Evolutionary conservation across 2,113 vertebrate genomes (phyloP).

Genomic region (Phylloscopus trochiloides): DNA sequence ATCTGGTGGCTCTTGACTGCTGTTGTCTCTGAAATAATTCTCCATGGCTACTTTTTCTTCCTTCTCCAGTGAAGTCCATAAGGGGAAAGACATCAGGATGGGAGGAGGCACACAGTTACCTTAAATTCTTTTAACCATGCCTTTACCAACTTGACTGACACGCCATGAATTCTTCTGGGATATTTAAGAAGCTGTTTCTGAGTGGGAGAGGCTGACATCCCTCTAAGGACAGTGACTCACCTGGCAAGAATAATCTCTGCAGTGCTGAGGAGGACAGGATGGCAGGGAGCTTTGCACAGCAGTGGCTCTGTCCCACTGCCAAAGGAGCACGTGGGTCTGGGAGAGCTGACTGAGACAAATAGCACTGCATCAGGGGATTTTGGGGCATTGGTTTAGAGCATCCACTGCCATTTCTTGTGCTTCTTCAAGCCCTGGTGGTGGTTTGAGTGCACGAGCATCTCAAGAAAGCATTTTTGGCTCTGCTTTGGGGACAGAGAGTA

Average conservation of each 20-base stretch:
- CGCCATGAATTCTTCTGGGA: background rate
- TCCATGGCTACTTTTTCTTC: background rate
- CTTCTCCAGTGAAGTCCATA: background rate
- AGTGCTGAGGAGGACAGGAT: background rate
- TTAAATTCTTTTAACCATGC: background rate
- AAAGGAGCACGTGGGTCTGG: background rate
- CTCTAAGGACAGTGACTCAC: conserved; percentile 9
- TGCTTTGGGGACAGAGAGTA: background rate
- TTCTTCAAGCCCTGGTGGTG: background rate
- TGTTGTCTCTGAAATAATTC: background rate
- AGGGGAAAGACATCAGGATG: background rate
- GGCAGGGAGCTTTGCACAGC: background rate
- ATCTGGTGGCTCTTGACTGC: background rate
- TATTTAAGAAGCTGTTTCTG: background rate
- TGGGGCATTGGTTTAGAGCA: background rate
- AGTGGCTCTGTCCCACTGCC: background rate
- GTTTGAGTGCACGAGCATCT: background rate
- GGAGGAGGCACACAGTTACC: background rate
- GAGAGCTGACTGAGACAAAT: background rate
- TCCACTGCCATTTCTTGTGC: background rate
- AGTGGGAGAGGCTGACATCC: background rate
- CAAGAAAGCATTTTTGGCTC: background rate
- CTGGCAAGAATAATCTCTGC: background rate
- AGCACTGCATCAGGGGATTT: background rate
- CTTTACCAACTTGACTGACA: background rate